Percentiles rank a stretch among this genome's conserved stretches.
These are phyloP conservation scores for Xiphorhynchus erythropygius DNA, from an alignment of 2,797 vertebrate species.

Conservation along the genomic window DNA sequence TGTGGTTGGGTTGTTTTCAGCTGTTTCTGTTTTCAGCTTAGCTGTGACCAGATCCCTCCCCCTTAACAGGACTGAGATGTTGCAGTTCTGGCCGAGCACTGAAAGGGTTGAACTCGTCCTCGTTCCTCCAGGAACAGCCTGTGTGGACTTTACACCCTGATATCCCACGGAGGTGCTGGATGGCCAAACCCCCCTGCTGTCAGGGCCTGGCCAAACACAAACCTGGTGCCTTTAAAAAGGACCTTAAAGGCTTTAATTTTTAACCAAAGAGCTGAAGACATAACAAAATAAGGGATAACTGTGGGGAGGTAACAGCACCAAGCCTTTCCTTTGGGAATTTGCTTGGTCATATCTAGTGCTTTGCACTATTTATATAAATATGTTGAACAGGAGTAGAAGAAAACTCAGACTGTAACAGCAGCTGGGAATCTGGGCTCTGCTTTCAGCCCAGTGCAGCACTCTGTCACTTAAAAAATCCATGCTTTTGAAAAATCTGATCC, in stretches of 20 bases:
- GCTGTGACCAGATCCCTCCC: neutral
- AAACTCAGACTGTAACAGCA: neutral
- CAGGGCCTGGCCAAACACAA: neutral
- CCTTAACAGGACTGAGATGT: neutral
- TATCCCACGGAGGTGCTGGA: neutral
- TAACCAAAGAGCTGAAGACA: neutral
- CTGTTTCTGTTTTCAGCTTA: neutral
- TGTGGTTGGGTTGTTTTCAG: neutral
- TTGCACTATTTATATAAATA: neutral
- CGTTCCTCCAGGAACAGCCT: neutral
- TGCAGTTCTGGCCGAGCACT: neutral
- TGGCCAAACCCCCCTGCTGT: neutral
- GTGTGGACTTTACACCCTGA: neutral
- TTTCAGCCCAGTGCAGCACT: neutral
- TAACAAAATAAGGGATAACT: neutral
- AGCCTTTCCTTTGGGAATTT: neutral
- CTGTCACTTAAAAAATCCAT: neutral
- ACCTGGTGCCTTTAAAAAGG: neutral
- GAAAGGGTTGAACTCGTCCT: neutral
- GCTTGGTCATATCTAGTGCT: neutral
- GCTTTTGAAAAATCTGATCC: neutral
- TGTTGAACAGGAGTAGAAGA: neutral
- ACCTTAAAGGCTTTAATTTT: neutral
- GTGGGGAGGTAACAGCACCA: neutral
- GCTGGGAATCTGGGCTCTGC: neutral